phyloP scores from a whole-genome alignment of 2,113 vertebrate genomes.

The Vireo altiloquus region DNA sequence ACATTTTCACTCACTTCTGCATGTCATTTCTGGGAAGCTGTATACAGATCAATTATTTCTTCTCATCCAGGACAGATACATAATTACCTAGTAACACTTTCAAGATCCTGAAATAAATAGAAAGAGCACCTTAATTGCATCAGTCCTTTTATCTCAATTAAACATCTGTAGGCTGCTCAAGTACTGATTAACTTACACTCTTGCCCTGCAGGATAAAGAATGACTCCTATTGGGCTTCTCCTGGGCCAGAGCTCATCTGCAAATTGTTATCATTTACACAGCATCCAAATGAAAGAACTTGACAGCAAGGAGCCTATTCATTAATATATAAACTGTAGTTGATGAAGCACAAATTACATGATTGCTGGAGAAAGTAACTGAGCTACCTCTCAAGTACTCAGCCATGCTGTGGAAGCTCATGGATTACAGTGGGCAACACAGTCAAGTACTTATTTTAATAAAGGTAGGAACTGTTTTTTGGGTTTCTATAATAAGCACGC shows the following conservation, averaged over 20 bases:
- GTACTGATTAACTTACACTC: slow-evolving; percentile 1
- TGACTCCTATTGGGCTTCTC: background rate
- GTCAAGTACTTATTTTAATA: slow-evolving; percentile 13
- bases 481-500: background rate
- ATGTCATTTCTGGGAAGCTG: background rate
- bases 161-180: background rate
- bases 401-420: slow-evolving; percentile 23
- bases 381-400: slow-evolving; percentile 5
- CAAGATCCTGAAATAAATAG: slow-evolving; percentile 3
- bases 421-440: slow-evolving; percentile 2
- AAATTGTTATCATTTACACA: slow-evolving; percentile 11
- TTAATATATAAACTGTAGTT: slow-evolving; percentile 34
- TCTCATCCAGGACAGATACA: background rate
- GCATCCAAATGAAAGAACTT: background rate
- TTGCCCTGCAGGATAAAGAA: background rate
- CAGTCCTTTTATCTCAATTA: slow-evolving; percentile 10
- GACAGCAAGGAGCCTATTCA: slow-evolving; percentile 34
- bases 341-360: slow-evolving; percentile 44
- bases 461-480: background rate
- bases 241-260: background rate
- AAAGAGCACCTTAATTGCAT: background rate
- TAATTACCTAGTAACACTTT: background rate
- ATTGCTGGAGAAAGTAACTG: slow-evolving; percentile 24
- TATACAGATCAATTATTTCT: background rate
- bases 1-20: background rate